These are phyloP conservation scores for Hypocryptadius cinnamomeus DNA, from an alignment of 2,113 vertebrate genomes.

Conservation along the genomic window DNA sequence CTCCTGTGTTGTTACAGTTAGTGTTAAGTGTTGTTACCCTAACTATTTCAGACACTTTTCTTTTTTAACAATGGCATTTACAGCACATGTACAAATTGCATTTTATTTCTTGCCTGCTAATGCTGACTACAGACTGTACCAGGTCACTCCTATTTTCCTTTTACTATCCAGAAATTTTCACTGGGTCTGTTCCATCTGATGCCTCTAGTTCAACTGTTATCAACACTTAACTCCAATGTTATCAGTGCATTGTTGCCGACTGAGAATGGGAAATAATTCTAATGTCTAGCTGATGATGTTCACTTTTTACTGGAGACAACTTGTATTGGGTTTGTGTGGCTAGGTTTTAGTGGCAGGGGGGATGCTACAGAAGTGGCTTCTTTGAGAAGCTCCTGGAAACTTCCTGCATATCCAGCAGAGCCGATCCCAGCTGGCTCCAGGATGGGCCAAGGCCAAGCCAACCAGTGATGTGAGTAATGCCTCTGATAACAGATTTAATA, in stretches of 20 bases:
- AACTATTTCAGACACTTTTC: not conserved
- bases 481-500: not conserved
- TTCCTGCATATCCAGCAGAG: not conserved
- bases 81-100: not conserved
- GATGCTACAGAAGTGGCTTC: not conserved
- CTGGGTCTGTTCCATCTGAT: not conserved
- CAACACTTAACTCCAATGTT: not conserved
- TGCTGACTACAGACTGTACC: not conserved
- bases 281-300: accelerated
- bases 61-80: not conserved
- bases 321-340: not conserved
- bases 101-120: not conserved
- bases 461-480: not conserved
- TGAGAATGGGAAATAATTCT: not conserved
- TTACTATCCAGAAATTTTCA: not conserved
- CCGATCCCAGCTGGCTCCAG: not conserved
- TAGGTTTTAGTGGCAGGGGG: not conserved
- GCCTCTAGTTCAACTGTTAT: not conserved
- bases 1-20: not conserved
- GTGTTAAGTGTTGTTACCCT: not conserved
- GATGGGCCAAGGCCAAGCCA: not conserved
- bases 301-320: not conserved
- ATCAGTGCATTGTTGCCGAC: not conserved
- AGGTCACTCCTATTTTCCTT: not conserved
- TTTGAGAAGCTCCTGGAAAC: not conserved